Evolutionary conservation across 2,113 vertebrate genomes (phyloP), one percentile per base, ranked within the genome.

Genomic region (Ochotona princeps): DNA sequence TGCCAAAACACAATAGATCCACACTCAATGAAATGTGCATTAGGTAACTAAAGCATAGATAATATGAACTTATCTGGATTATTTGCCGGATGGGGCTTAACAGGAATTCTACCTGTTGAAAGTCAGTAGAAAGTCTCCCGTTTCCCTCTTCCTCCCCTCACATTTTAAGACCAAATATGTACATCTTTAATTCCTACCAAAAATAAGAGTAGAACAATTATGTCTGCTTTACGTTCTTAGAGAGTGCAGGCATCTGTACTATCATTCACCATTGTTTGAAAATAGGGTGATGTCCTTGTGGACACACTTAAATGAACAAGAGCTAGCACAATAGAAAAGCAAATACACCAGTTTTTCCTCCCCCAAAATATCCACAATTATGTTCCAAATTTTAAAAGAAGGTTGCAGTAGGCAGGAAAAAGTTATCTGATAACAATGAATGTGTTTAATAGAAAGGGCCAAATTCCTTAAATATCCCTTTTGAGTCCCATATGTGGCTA

Each of bases 41-140:
- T 87, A 82, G 28, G n/a, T 84, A 60, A 91, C 65, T 82, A 90
- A 76, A 73, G 74, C 84, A 23, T 66, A 91, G 70, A 95, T 92
- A 23, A 90, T 88, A 90, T 90, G 18, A 66, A 88, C 30, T 94
- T 94, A 80, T 54, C 30, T 88, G 79, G 51, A 75, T 90, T 15
- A 65, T 57, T 82, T 96, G 94, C 63, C 78, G 87, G 63, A 88
- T 66, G 63, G 49, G 51, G 70, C 23, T 76, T 94, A 91, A 91
- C 26, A 85, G 69, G 32, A 93, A 92, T 92, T 90, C 66, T 38
- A 95, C 86, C 38, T 96, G 88, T 95, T 94, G 86, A 93, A 95
- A 90, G 78, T 88, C 67, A 89, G 5, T 85, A 32, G 38, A 92
- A 91, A 92, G 80, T 47, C 44, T 90, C 12, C 15, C 75, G 8